A percentile compares a stretch with the other conserved stretches of the same genome.
Evolutionary conservation across 2,888 invertebrate genomes (phyloP).

Genomic region (Ferdinandea cuprea): DNA sequence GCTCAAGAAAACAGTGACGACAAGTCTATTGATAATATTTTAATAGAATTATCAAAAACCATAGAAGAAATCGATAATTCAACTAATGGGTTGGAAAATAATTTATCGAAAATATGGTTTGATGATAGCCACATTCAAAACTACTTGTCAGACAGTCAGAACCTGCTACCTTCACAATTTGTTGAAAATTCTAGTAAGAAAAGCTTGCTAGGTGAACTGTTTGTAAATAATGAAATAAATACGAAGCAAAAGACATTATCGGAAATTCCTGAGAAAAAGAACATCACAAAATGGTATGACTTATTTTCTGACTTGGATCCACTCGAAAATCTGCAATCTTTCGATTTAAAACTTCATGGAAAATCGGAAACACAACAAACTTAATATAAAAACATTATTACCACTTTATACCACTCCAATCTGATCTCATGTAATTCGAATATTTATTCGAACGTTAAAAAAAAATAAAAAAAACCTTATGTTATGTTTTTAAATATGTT

Average conservation of each 20-base stretch:
- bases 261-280: constrained; percentile 12
- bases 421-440: constrained; percentile 21
- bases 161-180: not conserved
- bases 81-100: constrained; percentile 10
- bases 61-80: constrained; percentile 33
- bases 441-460: too few relatives aligned
- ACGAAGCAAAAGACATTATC: not conserved
- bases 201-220: not conserved
- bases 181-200: constrained; percentile 5
- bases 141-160: constrained; percentile 5
- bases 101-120: constrained; percentile 27
- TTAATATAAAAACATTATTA: constrained; percentile 74
- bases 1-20: not conserved
- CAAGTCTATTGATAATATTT: constrained; percentile 21
- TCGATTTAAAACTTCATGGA: constrained; percentile 80
- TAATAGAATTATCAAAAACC: constrained; percentile 38
- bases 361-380: constrained; percentile 79
- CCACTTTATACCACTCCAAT: not conserved
- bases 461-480: too few relatives aligned
- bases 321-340: constrained; percentile 80
- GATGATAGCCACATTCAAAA: constrained; percentile 28
- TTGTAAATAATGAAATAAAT: not conserved
- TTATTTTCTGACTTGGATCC: constrained; percentile 81
- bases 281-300: constrained; percentile 77
- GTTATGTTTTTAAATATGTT: too few relatives aligned